Percentiles rank a stretch among this genome's conserved stretches.
Conservation (phyloP, 2,888 invertebrate species). For the Oxytorus armatus region DNA sequence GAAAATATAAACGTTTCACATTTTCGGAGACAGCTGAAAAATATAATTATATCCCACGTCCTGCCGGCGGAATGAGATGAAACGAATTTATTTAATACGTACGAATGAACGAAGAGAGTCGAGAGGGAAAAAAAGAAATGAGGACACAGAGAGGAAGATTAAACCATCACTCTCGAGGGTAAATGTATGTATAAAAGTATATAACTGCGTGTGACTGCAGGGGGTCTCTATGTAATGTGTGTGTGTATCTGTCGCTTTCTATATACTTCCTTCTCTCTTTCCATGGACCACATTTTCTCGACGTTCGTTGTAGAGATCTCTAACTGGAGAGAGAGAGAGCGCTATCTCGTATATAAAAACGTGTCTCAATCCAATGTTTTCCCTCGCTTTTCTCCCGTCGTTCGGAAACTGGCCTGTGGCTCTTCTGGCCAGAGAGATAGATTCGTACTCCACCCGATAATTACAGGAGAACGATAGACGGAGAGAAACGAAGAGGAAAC, state of each 20-base stretch:
- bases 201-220: slow-evolving; percentile 7
- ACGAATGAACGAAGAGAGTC: slow-evolving; percentile 22
- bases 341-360: no score
- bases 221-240: slow-evolving; percentile 4
- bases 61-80: slow-evolving; percentile 41
- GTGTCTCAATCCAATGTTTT: slow-evolving; percentile 57
- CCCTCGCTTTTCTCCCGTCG: slow-evolving; percentile 38
- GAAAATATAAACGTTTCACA: slow-evolving; percentile 19
- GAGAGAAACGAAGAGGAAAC: slow-evolving; percentile 54
- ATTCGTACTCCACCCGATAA: slow-evolving; percentile 60
- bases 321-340: neutral
- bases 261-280: slow-evolving; percentile 42
- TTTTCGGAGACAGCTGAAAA: slow-evolving; percentile 33
- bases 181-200: neutral
- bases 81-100: slow-evolving; percentile 54
- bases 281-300: slow-evolving; percentile 17
- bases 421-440: slow-evolving; percentile 34
- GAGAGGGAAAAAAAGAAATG: slow-evolving; percentile 20
- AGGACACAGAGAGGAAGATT: slow-evolving; percentile 40
- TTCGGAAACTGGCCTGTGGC: slow-evolving; percentile 54
- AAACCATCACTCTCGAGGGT: slow-evolving; percentile 45
- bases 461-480: slow-evolving; percentile 51
- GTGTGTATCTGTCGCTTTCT: slow-evolving; percentile 30
- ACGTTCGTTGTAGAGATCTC: slow-evolving; percentile 34
- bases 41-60: slow-evolving; percentile 47